Evolutionary conservation across 2,113 vertebrate species (phyloP).

Genomic region (Conger conger): DNA sequence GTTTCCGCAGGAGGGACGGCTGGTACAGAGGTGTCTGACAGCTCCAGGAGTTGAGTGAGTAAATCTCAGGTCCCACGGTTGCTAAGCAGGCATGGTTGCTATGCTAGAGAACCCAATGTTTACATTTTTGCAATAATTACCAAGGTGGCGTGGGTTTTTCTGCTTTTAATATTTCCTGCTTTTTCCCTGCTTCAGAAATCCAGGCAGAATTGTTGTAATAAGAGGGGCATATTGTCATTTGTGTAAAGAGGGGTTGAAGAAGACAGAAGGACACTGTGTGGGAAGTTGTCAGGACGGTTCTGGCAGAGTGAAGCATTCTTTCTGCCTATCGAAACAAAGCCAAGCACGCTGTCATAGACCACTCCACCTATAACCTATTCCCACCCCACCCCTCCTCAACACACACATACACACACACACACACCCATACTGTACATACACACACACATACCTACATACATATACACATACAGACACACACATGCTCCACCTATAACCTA

Average conservation of each 20-base stretch:
- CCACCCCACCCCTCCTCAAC: too few species aligned
- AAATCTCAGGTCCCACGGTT: neutral
- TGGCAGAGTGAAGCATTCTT: neutral
- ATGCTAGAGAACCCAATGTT: neutral
- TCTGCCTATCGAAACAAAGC: neutral
- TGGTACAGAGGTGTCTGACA: neutral
- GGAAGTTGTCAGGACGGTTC: neutral
- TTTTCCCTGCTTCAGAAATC: neutral
- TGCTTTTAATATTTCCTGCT: too few species aligned
- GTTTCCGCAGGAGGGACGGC: neutral
- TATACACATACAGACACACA: too few species aligned
- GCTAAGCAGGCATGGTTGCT: constrained; percentile 2
- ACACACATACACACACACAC: too few species aligned
- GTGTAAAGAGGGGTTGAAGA: neutral
- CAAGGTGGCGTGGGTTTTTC: neutral
- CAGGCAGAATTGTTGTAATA: neutral
- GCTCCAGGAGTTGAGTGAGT: constrained; percentile 1
- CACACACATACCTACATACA: too few species aligned
- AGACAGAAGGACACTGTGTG: neutral
- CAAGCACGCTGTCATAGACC: neutral
- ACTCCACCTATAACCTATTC: neutral
- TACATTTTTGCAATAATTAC: constrained; percentile 11
- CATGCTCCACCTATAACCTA: neutral
- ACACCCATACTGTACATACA: too few species aligned
- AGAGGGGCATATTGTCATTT: neutral